Evolutionary conservation across 2,888 invertebrate species (phyloP).

Genomic region (Flexamia atlantica): DNA sequence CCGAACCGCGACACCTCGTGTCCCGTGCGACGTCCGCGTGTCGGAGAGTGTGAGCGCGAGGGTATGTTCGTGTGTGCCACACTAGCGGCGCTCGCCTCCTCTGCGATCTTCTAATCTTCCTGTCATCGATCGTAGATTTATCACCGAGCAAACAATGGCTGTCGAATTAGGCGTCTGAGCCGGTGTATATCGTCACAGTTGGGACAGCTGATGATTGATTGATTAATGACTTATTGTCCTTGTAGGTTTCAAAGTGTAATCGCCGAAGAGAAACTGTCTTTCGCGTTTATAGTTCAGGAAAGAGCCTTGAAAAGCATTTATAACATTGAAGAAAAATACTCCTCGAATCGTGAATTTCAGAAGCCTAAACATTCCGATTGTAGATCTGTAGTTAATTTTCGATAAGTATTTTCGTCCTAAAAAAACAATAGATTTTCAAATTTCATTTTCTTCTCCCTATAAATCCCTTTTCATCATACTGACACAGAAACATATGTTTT

Average conservation of each 20-base stretch:
- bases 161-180: neutral
- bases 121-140: neutral
- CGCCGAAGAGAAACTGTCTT: neutral
- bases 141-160: neutral
- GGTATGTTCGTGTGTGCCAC: neutral
- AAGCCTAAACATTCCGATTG: no score
- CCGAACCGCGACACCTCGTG: constrained; percentile 1
- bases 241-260: neutral
- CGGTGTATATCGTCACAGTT: neutral
- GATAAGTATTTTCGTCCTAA: no score
- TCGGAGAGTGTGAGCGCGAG: neutral
- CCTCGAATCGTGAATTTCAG: neutral
- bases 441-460: no score
- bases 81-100: neutral
- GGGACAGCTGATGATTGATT: neutral
- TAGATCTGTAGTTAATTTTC: no score
- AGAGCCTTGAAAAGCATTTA: neutral
- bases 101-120: neutral
- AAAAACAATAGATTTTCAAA: no score
- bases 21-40: neutral
- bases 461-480: no score
- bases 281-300: neutral
- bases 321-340: neutral
- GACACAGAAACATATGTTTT: no score
- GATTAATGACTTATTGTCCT: constrained; percentile 6